Base-by-base conservation (phyloP, 2,797 vertebrate species). In the Muraenolepis orangiensis region DNA sequence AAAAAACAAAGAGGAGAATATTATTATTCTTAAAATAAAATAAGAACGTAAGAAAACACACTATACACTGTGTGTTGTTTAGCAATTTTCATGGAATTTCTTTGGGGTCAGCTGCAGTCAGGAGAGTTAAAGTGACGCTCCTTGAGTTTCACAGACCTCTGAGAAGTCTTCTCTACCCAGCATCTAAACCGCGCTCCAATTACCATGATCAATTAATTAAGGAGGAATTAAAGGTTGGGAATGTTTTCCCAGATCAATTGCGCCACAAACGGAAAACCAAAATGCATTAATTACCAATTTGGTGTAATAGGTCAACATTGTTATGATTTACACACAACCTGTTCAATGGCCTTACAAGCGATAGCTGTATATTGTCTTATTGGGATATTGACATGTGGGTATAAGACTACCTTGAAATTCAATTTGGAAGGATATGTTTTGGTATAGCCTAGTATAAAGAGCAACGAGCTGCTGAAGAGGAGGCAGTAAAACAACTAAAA, bases 101-200 rank as follows among this genome's bases (percentile, higher is more conserved):
- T 20, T 46, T 46, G 16, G 16, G 46, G n/a, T 51, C 46, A 51
- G 46, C 46, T 51, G n/a, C 20, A 51, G 46, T 51, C 14, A 51
- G 46, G 46, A 16, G 2, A 20, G 23, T 26, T 51, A 29, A 66
- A 13, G 26, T 28, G n/a, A 93, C 90, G 86, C 94, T 94, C 91
- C 93, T 94, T 95, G 88, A 91, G 92, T 94, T 97, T 97, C 96
- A 96, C 94, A 93, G 96, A 95, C 96, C 97, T 97, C 96, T 99
- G 97, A 95, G 96, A 96, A 98, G 98, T 96, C 95, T 95, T 96
- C 96, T 97, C 96, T 95, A 42, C 94, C 95, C 96, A 98, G 96
- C 96, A n/a, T n/a, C 97, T 96, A 95, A 95, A 96, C 86, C 93
- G 91, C 91, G 93, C 94, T 95, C 95, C 94, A 93, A 94, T 95